Evolutionary conservation across 2,113 vertebrate genomes (phyloP).

Genomic region (Pelusios castaneus): DNA sequence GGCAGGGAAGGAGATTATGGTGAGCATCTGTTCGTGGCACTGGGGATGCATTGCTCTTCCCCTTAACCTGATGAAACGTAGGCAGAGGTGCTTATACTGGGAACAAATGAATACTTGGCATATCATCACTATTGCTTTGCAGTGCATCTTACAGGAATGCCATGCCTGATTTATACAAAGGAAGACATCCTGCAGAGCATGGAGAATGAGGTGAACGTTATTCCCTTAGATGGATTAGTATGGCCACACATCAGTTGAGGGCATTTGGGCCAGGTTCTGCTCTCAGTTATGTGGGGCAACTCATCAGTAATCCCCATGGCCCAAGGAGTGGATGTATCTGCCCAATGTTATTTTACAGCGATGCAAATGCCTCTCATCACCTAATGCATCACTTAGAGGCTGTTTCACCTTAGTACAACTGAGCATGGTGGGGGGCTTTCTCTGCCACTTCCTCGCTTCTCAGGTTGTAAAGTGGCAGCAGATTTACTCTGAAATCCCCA

Average conservation of each 20-base stretch:
- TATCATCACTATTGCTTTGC: constrained; percentile 2
- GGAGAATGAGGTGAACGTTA: not conserved
- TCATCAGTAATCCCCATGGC: not conserved
- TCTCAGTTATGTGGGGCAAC: not conserved
- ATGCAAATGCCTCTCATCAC: not conserved
- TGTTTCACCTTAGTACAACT: not conserved
- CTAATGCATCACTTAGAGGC: not conserved
- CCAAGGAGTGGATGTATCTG: not conserved
- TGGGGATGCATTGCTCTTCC: not conserved
- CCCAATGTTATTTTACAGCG: not conserved
- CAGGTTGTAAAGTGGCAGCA: not conserved
- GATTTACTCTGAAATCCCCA: not conserved
- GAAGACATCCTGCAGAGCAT: not conserved
- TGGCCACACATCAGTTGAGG: not conserved
- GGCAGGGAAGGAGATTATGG: not conserved
- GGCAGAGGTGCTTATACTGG: not conserved
- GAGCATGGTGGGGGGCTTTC: not conserved
- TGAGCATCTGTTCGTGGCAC: not conserved
- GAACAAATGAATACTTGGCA: not conserved
- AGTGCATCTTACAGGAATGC: not conserved
- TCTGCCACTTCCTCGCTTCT: not conserved
- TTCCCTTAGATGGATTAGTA: not conserved
- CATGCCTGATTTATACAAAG: not conserved
- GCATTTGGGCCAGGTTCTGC: not conserved
- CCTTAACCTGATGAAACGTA: not conserved